Conservation (phyloP, 2,888 invertebrate species). For the Apotomis betuletana region DNA sequence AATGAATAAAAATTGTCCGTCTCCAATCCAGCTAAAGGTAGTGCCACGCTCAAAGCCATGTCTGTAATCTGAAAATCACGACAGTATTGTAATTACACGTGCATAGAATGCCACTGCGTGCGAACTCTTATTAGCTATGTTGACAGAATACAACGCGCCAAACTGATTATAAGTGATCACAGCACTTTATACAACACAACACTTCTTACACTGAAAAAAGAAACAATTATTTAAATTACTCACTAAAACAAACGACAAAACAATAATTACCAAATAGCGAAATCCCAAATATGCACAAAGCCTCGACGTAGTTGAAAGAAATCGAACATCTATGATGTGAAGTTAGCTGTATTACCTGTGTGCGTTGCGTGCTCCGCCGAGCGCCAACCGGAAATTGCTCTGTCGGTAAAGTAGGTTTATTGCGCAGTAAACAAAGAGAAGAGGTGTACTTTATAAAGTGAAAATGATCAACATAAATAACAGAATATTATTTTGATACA, state of each 20-base stretch:
- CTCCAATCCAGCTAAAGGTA: conserved; percentile 83
- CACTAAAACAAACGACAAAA: conserved; percentile 61
- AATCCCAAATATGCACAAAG: conserved; percentile 76
- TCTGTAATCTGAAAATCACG: conserved; percentile 72
- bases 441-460: not conserved
- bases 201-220: conserved; percentile 56
- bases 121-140: conserved; percentile 71
- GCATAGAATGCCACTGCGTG: conserved; percentile 69
- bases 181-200: conserved; percentile 54
- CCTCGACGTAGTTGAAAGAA: conserved; percentile 79
- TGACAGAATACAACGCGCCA: conserved; percentile 81
- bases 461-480: not conserved
- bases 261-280: conserved; percentile 80
- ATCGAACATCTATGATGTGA: conserved; percentile 81
- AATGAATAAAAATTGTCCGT: conserved; percentile 80
- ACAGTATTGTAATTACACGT: conserved; percentile 75
- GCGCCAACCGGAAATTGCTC: conserved; percentile 75
- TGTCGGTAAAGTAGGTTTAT: conserved; percentile 70
- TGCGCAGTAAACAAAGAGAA: conserved; percentile 65
- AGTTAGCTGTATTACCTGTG: conserved; percentile 69
- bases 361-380: conserved; percentile 75
- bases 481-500: not conserved
- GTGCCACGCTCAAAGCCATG: conserved; percentile 85
- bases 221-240: conserved; percentile 51
- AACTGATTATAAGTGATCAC: conserved; percentile 60